phyloP scores from a whole-genome alignment of 2,888 invertebrate genomes.

The Hoplodrina ambigua region DNA sequence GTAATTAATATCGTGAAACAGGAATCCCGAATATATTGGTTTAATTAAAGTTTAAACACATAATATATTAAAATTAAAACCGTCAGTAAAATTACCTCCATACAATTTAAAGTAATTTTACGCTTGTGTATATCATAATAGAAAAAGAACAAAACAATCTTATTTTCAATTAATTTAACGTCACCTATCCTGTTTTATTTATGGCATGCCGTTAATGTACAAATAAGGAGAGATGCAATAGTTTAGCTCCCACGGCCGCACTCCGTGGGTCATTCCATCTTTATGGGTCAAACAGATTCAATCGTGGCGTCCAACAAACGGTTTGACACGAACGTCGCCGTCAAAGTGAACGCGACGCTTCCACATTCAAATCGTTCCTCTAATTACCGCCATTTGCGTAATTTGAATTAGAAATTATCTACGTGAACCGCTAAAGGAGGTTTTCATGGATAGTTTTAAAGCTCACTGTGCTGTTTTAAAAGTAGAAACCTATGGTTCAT shows the following conservation, averaged over 20 bases:
- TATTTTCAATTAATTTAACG: neutral
- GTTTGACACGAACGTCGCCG: conserved; percentile 50
- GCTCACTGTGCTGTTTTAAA: conserved; percentile 25
- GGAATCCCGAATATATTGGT: neutral
- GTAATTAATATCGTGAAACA: neutral
- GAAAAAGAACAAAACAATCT: too few relatives aligned
- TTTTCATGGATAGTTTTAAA: conserved; percentile 32
- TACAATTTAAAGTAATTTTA: too few relatives aligned
- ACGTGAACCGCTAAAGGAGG: conserved; percentile 34
- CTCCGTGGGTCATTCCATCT: conserved; percentile 55
- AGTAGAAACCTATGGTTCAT: neutral
- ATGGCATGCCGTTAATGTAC: conserved; percentile 46
- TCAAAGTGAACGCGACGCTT: conserved; percentile 59
- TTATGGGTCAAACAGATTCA: conserved; percentile 65
- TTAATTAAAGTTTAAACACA: too few relatives aligned
- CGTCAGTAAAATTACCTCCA: too few relatives aligned
- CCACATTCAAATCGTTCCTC: conserved; percentile 58
- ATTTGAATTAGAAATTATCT: conserved; percentile 53
- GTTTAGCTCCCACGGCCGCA: conserved; percentile 60
- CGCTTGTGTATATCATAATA: too few relatives aligned
- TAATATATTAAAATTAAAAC: too few relatives aligned
- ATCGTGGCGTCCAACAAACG: conserved; percentile 57
- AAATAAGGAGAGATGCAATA: conserved; percentile 60
- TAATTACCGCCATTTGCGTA: conserved; percentile 60
- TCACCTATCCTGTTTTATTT: conserved; percentile 33